Evolutionary conservation across 1,140 invertebrate genomes (phyloP), one percentile per base, ranked within the genome.

Genomic region (Drosophila elegans): DNA sequence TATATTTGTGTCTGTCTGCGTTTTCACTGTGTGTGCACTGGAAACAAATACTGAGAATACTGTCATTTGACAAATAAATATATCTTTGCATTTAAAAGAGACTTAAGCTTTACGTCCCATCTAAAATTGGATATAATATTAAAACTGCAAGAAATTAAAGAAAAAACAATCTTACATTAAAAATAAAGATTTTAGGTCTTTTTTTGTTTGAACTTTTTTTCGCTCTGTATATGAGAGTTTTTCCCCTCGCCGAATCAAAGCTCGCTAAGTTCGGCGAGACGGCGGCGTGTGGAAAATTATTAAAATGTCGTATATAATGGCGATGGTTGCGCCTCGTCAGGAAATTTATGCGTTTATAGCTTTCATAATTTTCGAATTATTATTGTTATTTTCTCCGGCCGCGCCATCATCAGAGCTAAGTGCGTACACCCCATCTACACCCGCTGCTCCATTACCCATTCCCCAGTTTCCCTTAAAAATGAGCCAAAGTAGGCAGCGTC

Each of bases 291-390:
- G 84, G 77, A 89, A 89, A 89, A 89, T 89, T 89, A 89, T 89
- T 89, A 89, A 89, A 89, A 89, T 89, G 84, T 84, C 85, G 84
- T 89, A 89, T 88, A 89, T 89, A 84, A 89, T 88, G 84, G 76
- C 67, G 61, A 61, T 82, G 80, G 68, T 83, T 66, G 57, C 55
- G 72, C 67, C 55, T 73, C 74, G 54, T 62, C 71, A 88, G 42
- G 45, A 79, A 88, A 88, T 88, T 89, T 88, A 89, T 88, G 83
- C 76, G 76, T 83, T 88, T 88, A 89, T 88, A 88, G 80, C 84
- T 83, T 89, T 89, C 84, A 88, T 88, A 89, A 89, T 88, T 88
- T 88, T 80, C 68, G 73, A 88, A 88, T 89, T 84, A 89, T 88
- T 88, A 89, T 88, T 88, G 80, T 84, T 85, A 71, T 74, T 84